These are phyloP conservation scores for Callospermophilus lateralis DNA, from an alignment of 2,113 vertebrate genomes.

Conservation along the genomic window DNA sequence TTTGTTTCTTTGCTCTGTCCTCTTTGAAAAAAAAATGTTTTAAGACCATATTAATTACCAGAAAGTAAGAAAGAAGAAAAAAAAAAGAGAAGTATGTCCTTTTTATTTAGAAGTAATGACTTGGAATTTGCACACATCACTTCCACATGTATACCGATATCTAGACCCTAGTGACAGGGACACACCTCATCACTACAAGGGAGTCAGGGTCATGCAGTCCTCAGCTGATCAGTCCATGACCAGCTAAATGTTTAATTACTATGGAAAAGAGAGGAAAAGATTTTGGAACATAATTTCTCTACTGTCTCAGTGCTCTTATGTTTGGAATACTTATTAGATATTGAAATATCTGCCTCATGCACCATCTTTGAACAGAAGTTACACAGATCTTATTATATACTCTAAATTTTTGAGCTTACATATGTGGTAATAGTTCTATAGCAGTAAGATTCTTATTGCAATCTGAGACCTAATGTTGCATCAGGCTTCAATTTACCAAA, in stretches of 20 bases:
- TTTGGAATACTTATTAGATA: neutral
- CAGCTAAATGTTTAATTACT: neutral
- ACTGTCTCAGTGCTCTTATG: neutral
- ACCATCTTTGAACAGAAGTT: neutral
- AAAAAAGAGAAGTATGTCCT: neutral
- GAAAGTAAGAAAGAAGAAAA: neutral
- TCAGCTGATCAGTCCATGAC: neutral
- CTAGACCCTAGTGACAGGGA: neutral
- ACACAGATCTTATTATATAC: neutral
- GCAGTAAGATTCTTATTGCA: neutral
- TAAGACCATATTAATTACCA: neutral
- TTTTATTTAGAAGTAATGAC: neutral
- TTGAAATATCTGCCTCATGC: neutral
- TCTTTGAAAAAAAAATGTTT: neutral
- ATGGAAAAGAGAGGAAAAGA: neutral
- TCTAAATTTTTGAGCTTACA: neutral
- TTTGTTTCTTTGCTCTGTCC: neutral
- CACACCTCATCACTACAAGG: neutral
- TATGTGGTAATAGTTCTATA: neutral
- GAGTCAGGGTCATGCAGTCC: neutral
- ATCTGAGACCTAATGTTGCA: neutral
- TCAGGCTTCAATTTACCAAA: neutral
- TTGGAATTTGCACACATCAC: neutral
- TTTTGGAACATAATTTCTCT: neutral
- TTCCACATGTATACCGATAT: neutral